Base-by-base conservation (phyloP, 2,113 vertebrate genomes). In the Gobiocypris rarus region DNA sequence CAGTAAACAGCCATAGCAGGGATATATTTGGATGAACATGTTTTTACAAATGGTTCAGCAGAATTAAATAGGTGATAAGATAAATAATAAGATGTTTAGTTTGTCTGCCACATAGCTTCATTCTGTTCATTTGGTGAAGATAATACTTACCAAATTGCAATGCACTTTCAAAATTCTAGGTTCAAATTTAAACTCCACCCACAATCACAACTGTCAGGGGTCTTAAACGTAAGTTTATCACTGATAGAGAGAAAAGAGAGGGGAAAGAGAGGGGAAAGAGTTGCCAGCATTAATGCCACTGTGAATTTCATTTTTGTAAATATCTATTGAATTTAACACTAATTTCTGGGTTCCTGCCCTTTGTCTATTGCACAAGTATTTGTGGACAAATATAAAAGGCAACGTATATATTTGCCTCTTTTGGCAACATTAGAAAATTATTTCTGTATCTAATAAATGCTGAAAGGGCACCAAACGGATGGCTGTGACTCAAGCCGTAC, bases 401-500 rank as follows among this genome's bases (percentile, higher is more conserved):
- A 24, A 65, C n/a, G 34, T 28, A 82, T 56, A 69, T 14, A 63
- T 34, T 81, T 24, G 43, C 26, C 26, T 50, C 26, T 81, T 79
- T 59, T 63, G 22, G 13, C 17, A 3, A 19, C 52, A 28, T 67
- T 24, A 71, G 10, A 4, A 61, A 24, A 5, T 19, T 22, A 9
- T 86, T 61, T 24, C 3, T 26, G 24, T 56, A 54, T 54, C 52
- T 9, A 45, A 67, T 52, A 54, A 83, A 87, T 54, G 59, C 26
- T 83, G 41, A 14, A 34, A 22, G 11, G 75, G 63, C 43, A 63
- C 80, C 43, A 73, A 85, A 88, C 52, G 84, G 82, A 95, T 95
- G 94, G 93, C 94, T 87, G 85, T 92, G 79, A 92, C 92, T 43
- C 89, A 94, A 87, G 92, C 91, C 9, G 90, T 67, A 76, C 91